Evolutionary conservation across 2,888 invertebrate genomes (phyloP).

Genomic region (Suillia variegata): DNA sequence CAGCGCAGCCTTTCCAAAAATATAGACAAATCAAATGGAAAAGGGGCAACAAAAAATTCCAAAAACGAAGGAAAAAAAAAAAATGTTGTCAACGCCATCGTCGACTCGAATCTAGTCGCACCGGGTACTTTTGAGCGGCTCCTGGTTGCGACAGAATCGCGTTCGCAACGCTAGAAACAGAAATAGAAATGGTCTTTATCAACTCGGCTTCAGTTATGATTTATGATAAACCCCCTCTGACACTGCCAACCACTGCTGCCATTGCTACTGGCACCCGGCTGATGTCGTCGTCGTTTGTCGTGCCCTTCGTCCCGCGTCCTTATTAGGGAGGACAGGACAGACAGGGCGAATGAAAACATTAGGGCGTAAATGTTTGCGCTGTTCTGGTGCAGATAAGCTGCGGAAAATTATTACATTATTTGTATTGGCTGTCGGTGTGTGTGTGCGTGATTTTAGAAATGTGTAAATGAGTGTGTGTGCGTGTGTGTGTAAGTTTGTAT

Average conservation of each 20-base stretch:
- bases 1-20: too few species aligned
- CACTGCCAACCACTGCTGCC: too few species aligned
- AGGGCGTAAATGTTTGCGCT: conserved; percentile 59
- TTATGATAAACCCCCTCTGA: conserved; percentile 41
- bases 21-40: too few species aligned
- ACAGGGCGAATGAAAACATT: conserved; percentile 50
- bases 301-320: conserved; percentile 5
- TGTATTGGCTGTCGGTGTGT: conserved; percentile 40
- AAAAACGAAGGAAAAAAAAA: too few species aligned
- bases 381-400: conserved; percentile 58
- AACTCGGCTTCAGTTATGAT: conserved; percentile 15
- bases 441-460: not conserved
- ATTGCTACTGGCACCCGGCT: not conserved
- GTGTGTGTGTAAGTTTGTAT: conserved; percentile 1
- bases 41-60: not conserved
- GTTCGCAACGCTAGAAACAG: conserved; percentile 18
- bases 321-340: too few species aligned
- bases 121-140: too few species aligned
- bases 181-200: conserved; percentile 1
- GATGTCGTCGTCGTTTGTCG: not conserved
- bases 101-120: too few species aligned
- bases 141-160: conserved; percentile 19
- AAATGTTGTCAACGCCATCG: too few species aligned
- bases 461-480: conserved; percentile 1
- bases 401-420: conserved; percentile 56